Evolutionary conservation across 1,140 invertebrate genomes (phyloP).

Genomic region (Phymorhynchus buccinoides): DNA sequence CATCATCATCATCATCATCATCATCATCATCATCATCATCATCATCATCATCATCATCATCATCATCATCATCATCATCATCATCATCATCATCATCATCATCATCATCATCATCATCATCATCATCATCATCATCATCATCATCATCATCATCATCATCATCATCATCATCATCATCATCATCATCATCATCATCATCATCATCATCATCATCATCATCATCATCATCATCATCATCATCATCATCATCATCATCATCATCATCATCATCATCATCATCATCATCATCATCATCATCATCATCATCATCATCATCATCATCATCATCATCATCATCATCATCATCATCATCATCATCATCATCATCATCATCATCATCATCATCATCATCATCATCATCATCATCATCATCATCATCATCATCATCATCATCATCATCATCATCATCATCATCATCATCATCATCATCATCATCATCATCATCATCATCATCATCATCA

Average conservation of each 20-base stretch:
- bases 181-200: conserved; percentile 27
- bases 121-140: conserved; percentile 31
- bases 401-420: conserved; percentile 6
- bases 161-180: conserved; percentile 36
- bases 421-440: no score
- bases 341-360: no score
- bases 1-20: no score
- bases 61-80: background rate
- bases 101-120: conserved; percentile 21
- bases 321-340: no score
- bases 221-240: background rate
- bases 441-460: no score
- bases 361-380: background rate
- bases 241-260: no score
- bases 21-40: background rate
- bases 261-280: no score
- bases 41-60: background rate
- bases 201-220: conserved; percentile 29
- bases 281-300: no score
- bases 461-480: no score
- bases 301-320: no score
- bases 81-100: conserved; percentile 26
- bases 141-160: conserved; percentile 37
- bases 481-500: background rate
- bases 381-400: background rate